Evolutionary conservation across 2,113 vertebrate species (phyloP), one percentile per base, ranked within the genome.

Genomic region (Phrynosoma platyrhinos): DNA sequence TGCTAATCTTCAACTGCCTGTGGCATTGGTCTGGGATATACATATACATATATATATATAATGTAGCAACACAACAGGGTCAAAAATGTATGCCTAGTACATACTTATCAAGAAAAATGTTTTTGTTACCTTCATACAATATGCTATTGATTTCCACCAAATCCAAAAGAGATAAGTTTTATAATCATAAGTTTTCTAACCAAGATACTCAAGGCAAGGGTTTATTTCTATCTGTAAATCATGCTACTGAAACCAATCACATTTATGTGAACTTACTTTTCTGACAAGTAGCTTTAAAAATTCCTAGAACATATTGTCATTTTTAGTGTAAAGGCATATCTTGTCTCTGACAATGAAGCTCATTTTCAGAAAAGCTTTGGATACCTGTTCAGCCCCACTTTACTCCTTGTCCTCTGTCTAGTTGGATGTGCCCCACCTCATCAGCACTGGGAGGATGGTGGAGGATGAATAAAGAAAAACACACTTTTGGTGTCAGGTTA

Each of bases 101-200:
- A 36, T 36, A 64, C 72, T 82, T 66, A 76, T 64, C 79, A 74
- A 62, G 53, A 81, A 82, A n/a, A 62, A 74, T 62, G 52, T 14
- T 87, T 82, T 74, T 82, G 71, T 87, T 82, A 68, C 76, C 58
- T 79, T 30, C 64, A 53, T 36, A 86, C 20, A 20, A 27, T 79
- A 32, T 53, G n/a, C 40, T 36, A 76, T 82, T 87, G 79, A 82
- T 82, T 87, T 82, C 21, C 62, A 18, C 20, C 40, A 66, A 32
- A 58, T 87, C 36, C 66, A 13, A 68, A 75, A 82, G 55, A 82
- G 58, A 75, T 76, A 55, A 76, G 69, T 74, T 81, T 87, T 87
- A 58, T 81, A 74, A 81, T 40, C 52, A 1, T 55, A 81, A 79
- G 23, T 79, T 86, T 42, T 86, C 42, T 36, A 78, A 30, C 32